Conservation (phyloP, 2,888 invertebrate genomes). For the Andrena marginata region DNA sequence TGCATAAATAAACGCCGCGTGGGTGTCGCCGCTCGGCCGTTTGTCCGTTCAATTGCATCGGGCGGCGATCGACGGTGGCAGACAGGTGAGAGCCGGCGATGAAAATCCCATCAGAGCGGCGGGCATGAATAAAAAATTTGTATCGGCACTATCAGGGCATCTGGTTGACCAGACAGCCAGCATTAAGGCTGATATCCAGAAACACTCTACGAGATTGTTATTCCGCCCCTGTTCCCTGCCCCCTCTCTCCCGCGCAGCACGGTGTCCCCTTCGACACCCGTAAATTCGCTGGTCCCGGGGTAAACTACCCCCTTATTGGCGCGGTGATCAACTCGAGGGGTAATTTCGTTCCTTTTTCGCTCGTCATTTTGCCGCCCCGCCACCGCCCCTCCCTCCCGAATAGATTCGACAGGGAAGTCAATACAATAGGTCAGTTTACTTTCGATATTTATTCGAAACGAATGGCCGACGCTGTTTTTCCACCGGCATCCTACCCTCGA, state of each 20-base stretch:
- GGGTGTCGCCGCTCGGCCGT: conserved; percentile 23
- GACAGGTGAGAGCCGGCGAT: conserved; percentile 76
- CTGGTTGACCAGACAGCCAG: conserved; percentile 77
- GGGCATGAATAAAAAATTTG: conserved; percentile 81
- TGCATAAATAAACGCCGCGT: conserved; percentile 61
- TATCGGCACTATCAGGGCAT: conserved; percentile 71
- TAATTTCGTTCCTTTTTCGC: conserved; percentile 67
- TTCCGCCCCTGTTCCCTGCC: conserved; percentile 67
- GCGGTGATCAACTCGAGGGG: conserved; percentile 66
- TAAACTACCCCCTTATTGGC: conserved; percentile 72
- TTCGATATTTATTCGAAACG: conserved; percentile 8
- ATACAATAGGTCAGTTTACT: conserved; percentile 17
- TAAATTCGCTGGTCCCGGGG: conserved; percentile 64
- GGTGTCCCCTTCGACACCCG: conserved; percentile 46
- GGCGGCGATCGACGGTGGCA: conserved; percentile 65
- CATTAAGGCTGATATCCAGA: conserved; percentile 79
- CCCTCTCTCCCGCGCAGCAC: conserved; percentile 24
- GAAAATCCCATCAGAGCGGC: conserved; percentile 80
- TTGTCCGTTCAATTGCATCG: conserved; percentile 64
- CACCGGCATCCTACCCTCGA: background rate
- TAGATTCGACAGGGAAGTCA: conserved; percentile 18
- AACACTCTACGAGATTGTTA: conserved; percentile 81
- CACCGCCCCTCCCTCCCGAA: conserved; percentile 4
- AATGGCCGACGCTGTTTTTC: background rate
- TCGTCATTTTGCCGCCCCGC: conserved; percentile 56